phyloP scores from a whole-genome alignment of 2,888 invertebrate species.

The Hydrotaea cyrtoneurina region DNA sequence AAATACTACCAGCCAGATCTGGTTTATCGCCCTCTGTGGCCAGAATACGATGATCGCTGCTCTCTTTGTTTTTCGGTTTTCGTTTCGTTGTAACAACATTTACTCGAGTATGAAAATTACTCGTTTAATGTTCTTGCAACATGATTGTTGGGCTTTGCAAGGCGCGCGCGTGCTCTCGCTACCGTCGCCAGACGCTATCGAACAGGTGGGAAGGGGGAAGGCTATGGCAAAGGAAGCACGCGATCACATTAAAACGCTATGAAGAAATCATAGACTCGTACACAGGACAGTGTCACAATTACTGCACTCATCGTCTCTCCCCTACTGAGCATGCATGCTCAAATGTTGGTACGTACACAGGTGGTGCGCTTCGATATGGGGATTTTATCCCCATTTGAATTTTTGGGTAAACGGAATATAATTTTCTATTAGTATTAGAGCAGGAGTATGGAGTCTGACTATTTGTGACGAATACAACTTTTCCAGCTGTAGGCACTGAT shows the following conservation, averaged over 20 bases:
- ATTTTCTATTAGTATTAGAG: no score
- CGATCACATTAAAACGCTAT: slow-evolving; percentile 35
- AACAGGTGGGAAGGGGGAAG: not conserved
- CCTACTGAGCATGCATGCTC: not conserved
- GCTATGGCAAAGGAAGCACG: slow-evolving; percentile 45
- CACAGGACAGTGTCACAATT: not conserved
- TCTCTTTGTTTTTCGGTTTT: slow-evolving; percentile 3
- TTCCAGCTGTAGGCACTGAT: no score
- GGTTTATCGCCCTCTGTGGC: not conserved
- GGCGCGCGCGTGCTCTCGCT: slow-evolving; percentile 36
- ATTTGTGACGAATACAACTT: no score
- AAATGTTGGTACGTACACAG: no score
- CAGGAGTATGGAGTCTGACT: no score
- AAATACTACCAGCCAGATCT: slow-evolving; percentile 6
- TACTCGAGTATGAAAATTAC: slow-evolving; percentile 27
- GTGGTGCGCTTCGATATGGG: no score
- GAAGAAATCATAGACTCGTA: not conserved
- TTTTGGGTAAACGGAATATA: no score
- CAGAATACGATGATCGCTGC: slow-evolving; percentile 2
- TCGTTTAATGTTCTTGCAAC: slow-evolving; percentile 34
- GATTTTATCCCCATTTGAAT: no score
- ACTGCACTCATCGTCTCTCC: not conserved
- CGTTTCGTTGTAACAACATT: not conserved
- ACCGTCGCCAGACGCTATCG: slow-evolving; percentile 7
- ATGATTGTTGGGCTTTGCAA: slow-evolving; percentile 18